Percentiles rank a stretch among this genome's conserved stretches.
These are phyloP conservation scores for Azemiops feae DNA, from an alignment of 2,113 vertebrate species.

Conservation along the genomic window DNA sequence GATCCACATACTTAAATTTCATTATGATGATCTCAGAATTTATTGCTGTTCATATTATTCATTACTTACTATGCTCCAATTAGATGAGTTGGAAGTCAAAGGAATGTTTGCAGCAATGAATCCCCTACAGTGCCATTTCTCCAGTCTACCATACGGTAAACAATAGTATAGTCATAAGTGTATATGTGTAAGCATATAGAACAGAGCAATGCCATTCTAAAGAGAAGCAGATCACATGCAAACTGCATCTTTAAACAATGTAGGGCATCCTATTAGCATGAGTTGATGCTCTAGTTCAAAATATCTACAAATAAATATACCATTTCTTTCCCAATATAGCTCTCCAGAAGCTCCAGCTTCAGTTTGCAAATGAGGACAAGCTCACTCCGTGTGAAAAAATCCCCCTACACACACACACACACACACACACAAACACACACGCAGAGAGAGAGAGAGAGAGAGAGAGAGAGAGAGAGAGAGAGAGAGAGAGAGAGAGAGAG, in stretches of 20 bases:
- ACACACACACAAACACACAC: too few relatives aligned
- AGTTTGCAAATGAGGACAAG: constrained; percentile 1
- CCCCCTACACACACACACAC: background rate
- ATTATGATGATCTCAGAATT: background rate
- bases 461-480: too few relatives aligned
- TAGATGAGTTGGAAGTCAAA: background rate
- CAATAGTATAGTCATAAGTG: background rate
- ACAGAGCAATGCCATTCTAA: background rate
- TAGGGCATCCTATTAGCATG: background rate
- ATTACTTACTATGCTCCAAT: background rate
- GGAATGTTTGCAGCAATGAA: background rate
- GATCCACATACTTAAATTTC: background rate
- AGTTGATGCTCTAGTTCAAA: background rate
- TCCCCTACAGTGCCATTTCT: background rate
- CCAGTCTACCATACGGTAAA: background rate
- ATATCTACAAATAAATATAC: background rate
- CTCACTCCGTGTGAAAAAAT: background rate
- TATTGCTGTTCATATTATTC: background rate
- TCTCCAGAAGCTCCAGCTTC: background rate
- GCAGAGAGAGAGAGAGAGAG: too few relatives aligned
- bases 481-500: too few relatives aligned
- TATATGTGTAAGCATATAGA: background rate
- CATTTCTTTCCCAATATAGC: background rate
- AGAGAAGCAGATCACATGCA: background rate
- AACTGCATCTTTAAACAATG: background rate